Base-by-base conservation (phyloP, 2,797 vertebrate genomes). In the Pempheris klunzingeri region DNA sequence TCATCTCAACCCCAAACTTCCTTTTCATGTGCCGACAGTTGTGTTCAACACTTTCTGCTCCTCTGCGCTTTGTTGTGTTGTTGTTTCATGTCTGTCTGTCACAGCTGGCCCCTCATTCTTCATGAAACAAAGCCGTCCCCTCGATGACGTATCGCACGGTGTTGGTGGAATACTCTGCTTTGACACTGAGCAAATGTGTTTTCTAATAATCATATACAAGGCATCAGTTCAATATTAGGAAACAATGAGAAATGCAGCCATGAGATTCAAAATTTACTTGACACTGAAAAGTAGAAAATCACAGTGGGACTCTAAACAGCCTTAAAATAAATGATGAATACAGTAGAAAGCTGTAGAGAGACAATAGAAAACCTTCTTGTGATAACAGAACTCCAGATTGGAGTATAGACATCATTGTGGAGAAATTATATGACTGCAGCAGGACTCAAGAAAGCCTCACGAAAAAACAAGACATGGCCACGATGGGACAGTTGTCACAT, bases 11-110 rank as follows among this genome's bases (percentile, higher is more conserved):
- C 44, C 24, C 50, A 69, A 73, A 52, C 57, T 20, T 60, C 44
- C 66, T 55, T 77, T 71, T 86, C 74, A 71, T 83, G 36, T 80
- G 67, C 22, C n/a, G 32, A 39, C 57, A 36, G 26, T 62, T 15
- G 66, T 58, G 17, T 10, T 30, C 54, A 13, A 22, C 9, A 59
- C 28, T 44, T 7, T n/a, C 20, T 57, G 43, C 66, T 77, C 67
- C 74, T 50, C 57, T 38, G 58, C 5, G 58, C 67, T 71, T 78
- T 71, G 38, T 50, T 62, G 53, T 44, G n/a, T 64, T 47, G 5
- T 50, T 74, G 52, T 72, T 68, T 81, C 38, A 47, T 69, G 60
- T 74, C 54, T 52, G 59, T 71, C 67, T 60, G 54, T 47, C 63
- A 26, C 78, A 77, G 69, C 55, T 77, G 76, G 68, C n/a, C 14